These are phyloP conservation scores for Ylistrum balloti DNA, from an alignment of 1,140 invertebrate species.

Conservation along the genomic window DNA sequence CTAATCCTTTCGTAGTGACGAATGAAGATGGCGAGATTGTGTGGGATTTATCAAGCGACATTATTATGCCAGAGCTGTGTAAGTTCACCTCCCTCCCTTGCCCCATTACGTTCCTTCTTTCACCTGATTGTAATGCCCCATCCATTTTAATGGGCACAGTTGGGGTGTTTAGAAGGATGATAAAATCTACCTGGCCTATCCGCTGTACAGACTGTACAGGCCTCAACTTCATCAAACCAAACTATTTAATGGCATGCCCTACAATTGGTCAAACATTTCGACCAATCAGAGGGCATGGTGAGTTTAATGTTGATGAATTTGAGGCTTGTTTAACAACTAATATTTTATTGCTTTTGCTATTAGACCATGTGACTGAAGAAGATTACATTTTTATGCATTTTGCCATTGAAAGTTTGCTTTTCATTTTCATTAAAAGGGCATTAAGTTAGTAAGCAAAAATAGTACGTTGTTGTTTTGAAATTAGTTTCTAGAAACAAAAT, in stretches of 20 bases:
- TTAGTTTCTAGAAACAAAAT: neutral
- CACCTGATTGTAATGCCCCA: neutral
- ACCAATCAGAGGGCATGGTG: conserved; percentile 3
- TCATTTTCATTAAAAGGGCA: neutral
- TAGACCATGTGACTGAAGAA: conserved; percentile 25
- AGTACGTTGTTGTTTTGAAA: neutral
- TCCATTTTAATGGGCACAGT: neutral
- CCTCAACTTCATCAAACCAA: neutral
- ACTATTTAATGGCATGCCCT: neutral
- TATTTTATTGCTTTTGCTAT: conserved; percentile 30
- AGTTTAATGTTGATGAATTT: conserved; percentile 35
- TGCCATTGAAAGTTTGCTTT: conserved; percentile 22
- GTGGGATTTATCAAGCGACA: conserved; percentile 69
- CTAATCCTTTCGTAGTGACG: conserved; percentile 75
- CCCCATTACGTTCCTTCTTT: neutral
- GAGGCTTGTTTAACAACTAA: conserved; percentile 17
- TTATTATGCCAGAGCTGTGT: conserved; percentile 73
- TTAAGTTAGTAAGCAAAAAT: neutral
- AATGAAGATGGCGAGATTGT: conserved; percentile 73
- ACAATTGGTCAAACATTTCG: neutral
- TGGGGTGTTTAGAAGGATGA: neutral
- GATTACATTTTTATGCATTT: conserved; percentile 16
- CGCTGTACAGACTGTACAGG: neutral
- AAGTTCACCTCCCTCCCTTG: conserved; percentile 62
- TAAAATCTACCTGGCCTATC: neutral